Base-by-base conservation (phyloP, 2,113 vertebrate genomes). In the Pardalotus punctatus region DNA sequence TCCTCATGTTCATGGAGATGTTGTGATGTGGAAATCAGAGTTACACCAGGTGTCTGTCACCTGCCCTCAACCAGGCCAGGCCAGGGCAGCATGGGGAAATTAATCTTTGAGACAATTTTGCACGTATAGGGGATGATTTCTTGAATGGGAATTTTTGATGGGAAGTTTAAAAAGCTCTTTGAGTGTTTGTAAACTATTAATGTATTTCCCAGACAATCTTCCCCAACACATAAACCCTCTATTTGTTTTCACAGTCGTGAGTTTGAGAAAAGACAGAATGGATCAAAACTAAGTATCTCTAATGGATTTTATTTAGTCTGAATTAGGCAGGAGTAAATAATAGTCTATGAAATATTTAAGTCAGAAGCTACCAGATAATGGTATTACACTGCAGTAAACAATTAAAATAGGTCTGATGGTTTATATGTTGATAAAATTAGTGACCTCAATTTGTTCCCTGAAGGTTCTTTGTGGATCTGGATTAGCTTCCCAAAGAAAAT, bases 11-110 rank as follows among this genome's bases (percentile, higher is more conserved):
- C 14, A 2, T 14, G 19, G 14, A 57, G 36, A 16, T 48, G 31
- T 62, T 60, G 53, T 50, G 62, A 20, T 20, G 11, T 9, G 17
- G 12, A 48, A 14, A 6, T 27, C 40, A n/a, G 31, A 51, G 9
- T 27, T 53, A 31, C 1, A 22, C 31, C 43, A 17, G 9, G 4
- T 47, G 13, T 50, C 33, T 64, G 14, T 45, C 28, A 36, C 24
- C 12, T 36, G 28, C 42, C 35, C 10, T 67, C 40, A 54, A 1
- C 11, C 13, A 42, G 6, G 5, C 54, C 61, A 51, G 51, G 14
- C 21, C 0, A 0, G 3, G 4, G 3, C 6, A 50, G 10, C 21
- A 18, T 31, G 70, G 2, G 4, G 13, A 50, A 74, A 54, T 54
- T 16, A 91, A n/a, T 0, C 4, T 71, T 74, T 4, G 23, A 56